Percentiles rank a stretch among this genome's conserved stretches.
phyloP scores from a whole-genome alignment of 2,888 invertebrate species.

The Tetrapedia diversipes region DNA sequence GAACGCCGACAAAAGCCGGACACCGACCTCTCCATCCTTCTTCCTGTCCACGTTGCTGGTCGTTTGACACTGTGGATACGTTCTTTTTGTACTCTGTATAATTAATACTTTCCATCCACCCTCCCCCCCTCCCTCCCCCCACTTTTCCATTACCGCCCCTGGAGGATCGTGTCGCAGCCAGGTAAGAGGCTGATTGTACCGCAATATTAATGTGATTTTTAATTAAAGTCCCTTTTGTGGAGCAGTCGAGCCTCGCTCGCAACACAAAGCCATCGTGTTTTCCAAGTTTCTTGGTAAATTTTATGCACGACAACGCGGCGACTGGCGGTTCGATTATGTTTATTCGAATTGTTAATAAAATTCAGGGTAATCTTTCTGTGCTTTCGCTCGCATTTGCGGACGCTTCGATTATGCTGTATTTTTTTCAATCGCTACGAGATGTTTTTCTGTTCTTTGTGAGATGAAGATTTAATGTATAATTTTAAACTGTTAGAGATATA shows the following conservation, averaged over 20 bases:
- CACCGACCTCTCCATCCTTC: slow-evolving; percentile 28
- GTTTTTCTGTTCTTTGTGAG: too few species aligned
- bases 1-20: slow-evolving; percentile 48
- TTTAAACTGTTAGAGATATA: too few species aligned
- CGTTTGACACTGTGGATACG: slow-evolving; percentile 47
- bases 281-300: slow-evolving; percentile 6
- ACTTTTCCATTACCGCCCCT: too few species aligned
- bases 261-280: slow-evolving; percentile 10
- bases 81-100: slow-evolving; percentile 48
- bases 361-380: too few species aligned
- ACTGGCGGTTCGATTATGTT: too few species aligned
- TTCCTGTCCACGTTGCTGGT: slow-evolving; percentile 26
- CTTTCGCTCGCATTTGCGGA: too few species aligned
- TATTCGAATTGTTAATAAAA: too few species aligned
- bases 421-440: too few species aligned
- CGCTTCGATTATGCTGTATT: too few species aligned
- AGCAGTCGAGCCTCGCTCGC: not conserved
- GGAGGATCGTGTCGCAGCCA: slow-evolving; percentile 40
- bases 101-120: slow-evolving; percentile 46
- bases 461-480: too few species aligned
- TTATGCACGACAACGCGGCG: not conserved
- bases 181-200: slow-evolving; percentile 67
- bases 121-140: not conserved
- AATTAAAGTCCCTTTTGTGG: slow-evolving; percentile 68
- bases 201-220: slow-evolving; percentile 75